Evolutionary conservation across 2,888 invertebrate species (phyloP), one percentile per base, ranked within the genome.

Genomic region (Tachina fera): DNA sequence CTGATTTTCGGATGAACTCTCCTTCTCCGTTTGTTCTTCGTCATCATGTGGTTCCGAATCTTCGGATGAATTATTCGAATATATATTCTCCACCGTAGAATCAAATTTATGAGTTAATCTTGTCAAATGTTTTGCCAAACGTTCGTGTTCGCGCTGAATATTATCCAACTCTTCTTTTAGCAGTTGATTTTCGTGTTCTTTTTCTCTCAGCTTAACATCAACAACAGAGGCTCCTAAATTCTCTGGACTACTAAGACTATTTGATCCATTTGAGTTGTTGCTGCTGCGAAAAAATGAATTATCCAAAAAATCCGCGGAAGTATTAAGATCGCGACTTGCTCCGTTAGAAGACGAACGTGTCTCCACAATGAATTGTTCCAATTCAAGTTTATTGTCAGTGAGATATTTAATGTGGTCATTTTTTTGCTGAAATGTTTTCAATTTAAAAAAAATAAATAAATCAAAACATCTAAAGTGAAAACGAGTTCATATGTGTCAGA

Each of bases 201-300:
- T 91, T 80, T 93, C 93, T 3, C 91, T 91, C 45, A 93, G 71
- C 47, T 92, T 91, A 0, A 92, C 88, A 84, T 93, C 93, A n/a
- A 93, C 87, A 1, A 93, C 93, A 0, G 91, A 90, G 41, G 87
- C 88, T 1, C 89, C 93, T 4, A 93, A 84, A 87, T 91, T 92
- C 86, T 93, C 93, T 0, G 92, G 92, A 45, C 92, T 90, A 0
- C 86, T 88, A 16, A 90, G 65, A 39, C 89, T 90, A 11, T 88
- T 89, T 0, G 89, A 89, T 61, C 88, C 87, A 60, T 89, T 90
- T 67, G 89, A 74, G 87, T 82, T 85, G 22, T 63, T 75, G 19
- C 60, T 58, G 13, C 83, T 87, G 11, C 88, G 88, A 8, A 89
- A 86, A 49, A 89, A 87, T 0, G 91, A 90, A 11, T 85, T 74